A percentile compares a stretch with the other conserved stretches of the same genome.
Conservation (phyloP, 2,113 vertebrate genomes). For the Speoplatyrhinus poulsoni region DNA sequence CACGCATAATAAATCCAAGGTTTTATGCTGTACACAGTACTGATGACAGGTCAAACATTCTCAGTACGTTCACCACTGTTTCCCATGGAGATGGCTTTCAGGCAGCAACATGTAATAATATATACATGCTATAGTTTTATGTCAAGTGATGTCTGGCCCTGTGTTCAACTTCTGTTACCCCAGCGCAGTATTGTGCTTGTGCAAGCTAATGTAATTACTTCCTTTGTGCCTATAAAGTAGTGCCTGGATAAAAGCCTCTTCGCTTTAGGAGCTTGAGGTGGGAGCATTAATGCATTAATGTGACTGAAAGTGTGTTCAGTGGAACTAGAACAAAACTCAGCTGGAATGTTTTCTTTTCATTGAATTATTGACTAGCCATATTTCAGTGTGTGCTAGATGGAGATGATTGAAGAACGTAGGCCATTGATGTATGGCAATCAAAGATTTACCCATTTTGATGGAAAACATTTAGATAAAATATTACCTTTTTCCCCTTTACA, state of each 20-base stretch:
- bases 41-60: slow-evolving; percentile 25
- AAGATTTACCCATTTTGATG: background rate
- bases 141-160: slow-evolving; percentile 5
- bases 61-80: slow-evolving; percentile 1
- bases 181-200: background rate
- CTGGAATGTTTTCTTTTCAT: background rate
- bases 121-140: slow-evolving; percentile 7
- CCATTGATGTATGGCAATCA: background rate
- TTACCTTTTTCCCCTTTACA: background rate
- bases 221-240: slow-evolving; percentile 3
- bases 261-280: slow-evolving; percentile 3
- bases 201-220: too few relatives aligned
- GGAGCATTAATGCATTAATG: background rate
- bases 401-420: background rate
- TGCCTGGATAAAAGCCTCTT: background rate
- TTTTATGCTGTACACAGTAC: slow-evolving; percentile 34
- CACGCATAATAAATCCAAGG: slow-evolving; percentile 36
- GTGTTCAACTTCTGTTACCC: slow-evolving; percentile 12
- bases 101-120: slow-evolving; percentile 21
- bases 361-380: background rate
- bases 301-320: slow-evolving; percentile 7
- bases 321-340: background rate
- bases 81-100: slow-evolving; percentile 22
- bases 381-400: background rate
- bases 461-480: background rate